A percentile compares a stretch with the other conserved stretches of the same genome.
Evolutionary conservation across 2,888 invertebrate genomes (phyloP).

Genomic region (Cephus pulcher): DNA sequence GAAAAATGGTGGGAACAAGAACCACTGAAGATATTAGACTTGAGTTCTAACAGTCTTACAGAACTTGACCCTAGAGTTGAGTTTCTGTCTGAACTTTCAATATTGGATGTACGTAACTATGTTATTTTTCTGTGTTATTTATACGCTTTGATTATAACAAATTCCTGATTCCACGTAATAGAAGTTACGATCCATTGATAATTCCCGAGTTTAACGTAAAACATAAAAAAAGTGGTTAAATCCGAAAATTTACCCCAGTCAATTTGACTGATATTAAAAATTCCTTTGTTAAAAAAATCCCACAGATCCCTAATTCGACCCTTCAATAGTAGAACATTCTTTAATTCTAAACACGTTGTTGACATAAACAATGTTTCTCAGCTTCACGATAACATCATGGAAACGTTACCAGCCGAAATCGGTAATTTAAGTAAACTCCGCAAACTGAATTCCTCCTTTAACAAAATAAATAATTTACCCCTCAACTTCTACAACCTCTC

Average conservation of each 20-base stretch:
- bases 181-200: conserved; percentile 4
- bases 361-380: conserved; percentile 61
- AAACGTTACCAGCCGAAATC: conserved; percentile 78
- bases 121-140: not conserved
- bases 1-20: conserved; percentile 88
- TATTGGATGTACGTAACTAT: conserved; percentile 73
- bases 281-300: conserved; percentile 7
- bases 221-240: not conserved
- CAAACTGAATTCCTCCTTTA: conserved; percentile 77
- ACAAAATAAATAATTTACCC: conserved; percentile 75
- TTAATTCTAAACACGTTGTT: not conserved
- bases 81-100: conserved; percentile 75
- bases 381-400: conserved; percentile 88
- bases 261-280: conserved; percentile 7
- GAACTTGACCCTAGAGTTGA: conserved; percentile 75
- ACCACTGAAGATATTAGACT: conserved; percentile 81
- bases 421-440: conserved; percentile 76
- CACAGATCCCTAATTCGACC: not conserved
- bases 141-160: not conserved
- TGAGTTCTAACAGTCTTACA: conserved; percentile 79
- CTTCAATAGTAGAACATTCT: not conserved
- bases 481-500: conserved; percentile 76
- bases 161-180: not conserved
- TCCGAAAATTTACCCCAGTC: not conserved
- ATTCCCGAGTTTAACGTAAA: conserved; percentile 7